Evolutionary conservation across 2,113 vertebrate species (phyloP).

Genomic region (Callionymus lyra): DNA sequence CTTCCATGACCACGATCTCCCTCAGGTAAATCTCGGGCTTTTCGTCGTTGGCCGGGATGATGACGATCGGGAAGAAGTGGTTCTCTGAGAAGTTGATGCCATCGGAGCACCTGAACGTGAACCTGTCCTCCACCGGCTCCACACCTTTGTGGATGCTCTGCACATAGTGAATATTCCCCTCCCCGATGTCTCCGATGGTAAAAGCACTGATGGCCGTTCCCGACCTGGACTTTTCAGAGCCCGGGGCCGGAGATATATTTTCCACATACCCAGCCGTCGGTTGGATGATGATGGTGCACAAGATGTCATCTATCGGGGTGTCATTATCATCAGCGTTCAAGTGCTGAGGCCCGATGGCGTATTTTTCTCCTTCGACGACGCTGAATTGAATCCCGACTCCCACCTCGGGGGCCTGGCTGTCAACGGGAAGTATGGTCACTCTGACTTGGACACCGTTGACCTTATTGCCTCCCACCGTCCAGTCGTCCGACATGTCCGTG

Average conservation of each 20-base stretch:
- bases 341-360: conserved; percentile 64
- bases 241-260: conserved; percentile 90
- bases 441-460: conserved; percentile 76
- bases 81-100: conserved; percentile 85
- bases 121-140: conserved; percentile 85
- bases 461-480: conserved; percentile 72
- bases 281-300: conserved; percentile 85
- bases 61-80: conserved; percentile 77
- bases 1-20: conserved; percentile 90
- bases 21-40: conserved; percentile 80
- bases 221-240: conserved; percentile 88
- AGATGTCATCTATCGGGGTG: conserved; percentile 78
- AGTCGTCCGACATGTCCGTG: conserved; percentile 81
- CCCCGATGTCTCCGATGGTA: conserved; percentile 76
- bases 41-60: conserved; percentile 84
- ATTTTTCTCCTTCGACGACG: conserved; percentile 79
- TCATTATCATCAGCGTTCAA: conserved; percentile 77
- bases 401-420: conserved; percentile 80
- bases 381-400: conserved; percentile 70
- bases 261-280: conserved; percentile 83
- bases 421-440: conserved; percentile 85
- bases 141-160: conserved; percentile 87
- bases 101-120: conserved; percentile 87
- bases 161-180: conserved; percentile 80
- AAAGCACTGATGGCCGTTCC: conserved; percentile 86